Evolutionary conservation across 2,797 vertebrate genomes (phyloP).

Genomic region (Galaxias olidus): DNA sequence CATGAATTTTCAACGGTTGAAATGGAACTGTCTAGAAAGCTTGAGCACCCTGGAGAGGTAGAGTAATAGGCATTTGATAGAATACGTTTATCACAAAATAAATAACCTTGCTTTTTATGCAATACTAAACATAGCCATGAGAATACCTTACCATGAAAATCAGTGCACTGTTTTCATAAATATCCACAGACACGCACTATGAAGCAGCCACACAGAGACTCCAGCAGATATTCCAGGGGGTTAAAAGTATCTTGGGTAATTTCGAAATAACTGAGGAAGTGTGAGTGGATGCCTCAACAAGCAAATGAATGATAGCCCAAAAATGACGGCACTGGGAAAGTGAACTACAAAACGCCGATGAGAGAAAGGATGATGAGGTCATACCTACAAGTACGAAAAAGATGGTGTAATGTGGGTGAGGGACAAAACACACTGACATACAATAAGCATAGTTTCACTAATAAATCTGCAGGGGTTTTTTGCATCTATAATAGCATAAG

Average conservation of each 20-base stretch:
- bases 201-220: slow-evolving; percentile 17
- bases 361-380: slow-evolving; percentile 24
- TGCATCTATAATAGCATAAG: slow-evolving; percentile 25
- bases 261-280: slow-evolving; percentile 31
- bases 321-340: slow-evolving; percentile 24
- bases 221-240: slow-evolving; percentile 25
- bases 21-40: too few species aligned
- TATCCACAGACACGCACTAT: slow-evolving; percentile 17
- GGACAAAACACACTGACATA: too few species aligned
- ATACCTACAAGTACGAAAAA: slow-evolving; percentile 36
- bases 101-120: too few species aligned
- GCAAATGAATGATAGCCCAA: neutral
- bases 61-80: too few species aligned
- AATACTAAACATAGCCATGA: neutral
- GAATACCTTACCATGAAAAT: neutral
- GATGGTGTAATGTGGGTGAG: too few species aligned
- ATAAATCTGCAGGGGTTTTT: neutral
- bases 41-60: too few species aligned
- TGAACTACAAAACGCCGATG: slow-evolving; percentile 32
- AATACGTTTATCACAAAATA: too few species aligned
- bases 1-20: too few species aligned
- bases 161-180: slow-evolving; percentile 25
- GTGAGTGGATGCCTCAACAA: slow-evolving; percentile 40
- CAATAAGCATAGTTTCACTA: too few species aligned
- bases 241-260: slow-evolving; percentile 51